These are phyloP conservation scores for Macroramphosus scolopax DNA, from an alignment of 2,797 vertebrate species.

Conservation along the genomic window DNA sequence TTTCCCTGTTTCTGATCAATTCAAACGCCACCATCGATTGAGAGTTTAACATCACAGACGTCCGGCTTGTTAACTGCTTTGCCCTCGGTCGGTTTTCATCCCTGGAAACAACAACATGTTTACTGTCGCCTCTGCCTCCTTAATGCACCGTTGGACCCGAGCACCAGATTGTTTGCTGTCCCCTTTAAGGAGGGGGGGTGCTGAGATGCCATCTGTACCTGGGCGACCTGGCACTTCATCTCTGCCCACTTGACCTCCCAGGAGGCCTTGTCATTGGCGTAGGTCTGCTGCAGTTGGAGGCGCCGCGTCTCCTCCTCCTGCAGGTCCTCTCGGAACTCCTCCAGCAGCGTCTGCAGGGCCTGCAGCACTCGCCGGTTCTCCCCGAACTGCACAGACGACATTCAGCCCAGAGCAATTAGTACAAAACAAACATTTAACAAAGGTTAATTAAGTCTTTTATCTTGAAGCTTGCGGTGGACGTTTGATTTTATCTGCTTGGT, in stretches of 20 bases:
- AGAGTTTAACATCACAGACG: too few species aligned
- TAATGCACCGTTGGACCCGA: not conserved
- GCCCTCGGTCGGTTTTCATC: conserved; percentile 16
- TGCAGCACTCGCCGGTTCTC: conserved; percentile 87
- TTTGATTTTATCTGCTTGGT: conserved; percentile 14
- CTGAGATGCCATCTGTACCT: conserved; percentile 82
- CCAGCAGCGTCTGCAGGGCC: conserved; percentile 86
- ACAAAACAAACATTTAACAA: not conserved
- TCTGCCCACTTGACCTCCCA: conserved; percentile 91
- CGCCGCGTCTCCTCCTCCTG: conserved; percentile 84
- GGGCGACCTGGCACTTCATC: conserved; percentile 85
- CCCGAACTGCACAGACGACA: conserved; percentile 71
- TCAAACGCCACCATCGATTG: too few species aligned
- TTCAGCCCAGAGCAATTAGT: not conserved
- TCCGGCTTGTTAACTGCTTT: too few species aligned
- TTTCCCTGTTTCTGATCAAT: too few species aligned
- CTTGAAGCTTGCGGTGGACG: too few species aligned
- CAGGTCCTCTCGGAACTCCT: conserved; percentile 89
- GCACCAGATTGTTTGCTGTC: conserved; percentile 38
- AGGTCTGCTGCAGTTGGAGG: conserved; percentile 86
- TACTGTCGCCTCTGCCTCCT: conserved; percentile 36
- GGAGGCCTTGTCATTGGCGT: conserved; percentile 89
- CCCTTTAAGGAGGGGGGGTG: conserved; percentile 41
- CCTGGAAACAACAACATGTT: conserved; percentile 47
- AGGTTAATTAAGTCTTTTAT: too few species aligned